Evolutionary conservation across 2,797 vertebrate species (phyloP).

Genomic region (Enteromius afrohamiltoni): DNA sequence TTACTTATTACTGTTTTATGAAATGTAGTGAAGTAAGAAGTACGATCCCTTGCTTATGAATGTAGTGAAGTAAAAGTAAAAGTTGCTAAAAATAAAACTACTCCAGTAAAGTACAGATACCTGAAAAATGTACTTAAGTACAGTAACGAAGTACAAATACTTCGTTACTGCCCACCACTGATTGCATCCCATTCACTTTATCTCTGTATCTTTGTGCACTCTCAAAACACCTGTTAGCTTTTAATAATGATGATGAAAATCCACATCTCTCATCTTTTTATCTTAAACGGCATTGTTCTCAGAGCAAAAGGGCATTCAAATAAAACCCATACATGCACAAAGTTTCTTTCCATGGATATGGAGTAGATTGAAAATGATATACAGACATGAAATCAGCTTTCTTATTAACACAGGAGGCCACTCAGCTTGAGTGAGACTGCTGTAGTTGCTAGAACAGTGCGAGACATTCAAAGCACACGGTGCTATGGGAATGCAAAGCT

Average conservation of each 20-base stretch:
- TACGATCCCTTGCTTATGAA: no score
- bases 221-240: constrained; percentile 1
- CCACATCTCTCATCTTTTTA: background rate
- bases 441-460: constrained; percentile 1
- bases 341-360: background rate
- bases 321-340: constrained; percentile 5
- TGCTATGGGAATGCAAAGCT: background rate
- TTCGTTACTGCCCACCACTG: no score
- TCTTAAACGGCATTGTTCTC: background rate
- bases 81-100: no score
- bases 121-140: no score
- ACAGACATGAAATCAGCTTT: constrained; percentile 14
- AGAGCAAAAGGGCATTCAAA: background rate
- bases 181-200: background rate
- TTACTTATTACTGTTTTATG: no score
- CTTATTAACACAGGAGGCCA: constrained; percentile 13
- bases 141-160: no score
- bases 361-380: constrained; percentile 3
- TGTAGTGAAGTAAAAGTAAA: no score
- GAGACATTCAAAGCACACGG: background rate
- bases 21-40: no score
- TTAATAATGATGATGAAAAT: background rate
- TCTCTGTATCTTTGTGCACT: background rate
- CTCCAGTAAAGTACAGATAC: no score
- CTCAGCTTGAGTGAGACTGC: constrained; percentile 1